Percentiles rank a stretch among this genome's conserved stretches.
These are phyloP conservation scores for Phalangium opilio DNA, from an alignment of 2,888 invertebrate species.

Conservation along the genomic window DNA sequence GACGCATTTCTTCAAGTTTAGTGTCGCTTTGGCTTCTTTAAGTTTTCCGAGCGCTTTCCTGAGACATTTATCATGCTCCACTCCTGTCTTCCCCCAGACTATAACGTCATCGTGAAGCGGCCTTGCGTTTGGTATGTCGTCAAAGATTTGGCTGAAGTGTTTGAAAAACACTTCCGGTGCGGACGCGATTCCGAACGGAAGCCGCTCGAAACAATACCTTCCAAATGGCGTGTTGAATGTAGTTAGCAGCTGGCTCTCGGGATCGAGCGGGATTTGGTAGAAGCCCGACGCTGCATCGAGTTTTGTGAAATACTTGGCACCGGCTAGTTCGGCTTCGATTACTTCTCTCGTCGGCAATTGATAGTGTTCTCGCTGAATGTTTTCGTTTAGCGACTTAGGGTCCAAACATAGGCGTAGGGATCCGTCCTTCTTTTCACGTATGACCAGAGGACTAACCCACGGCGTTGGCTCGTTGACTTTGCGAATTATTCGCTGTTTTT, in stretches of 20 bases:
- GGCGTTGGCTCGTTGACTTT: too few species aligned
- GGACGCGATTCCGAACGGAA: slow-evolving; percentile 21
- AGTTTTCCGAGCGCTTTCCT: slow-evolving; percentile 15
- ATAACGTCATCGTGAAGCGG: slow-evolving; percentile 20
- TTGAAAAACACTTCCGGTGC: slow-evolving; percentile 12
- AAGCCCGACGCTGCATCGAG: neutral
- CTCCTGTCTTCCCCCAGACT: slow-evolving; percentile 15
- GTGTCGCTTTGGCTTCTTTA: slow-evolving; percentile 13
- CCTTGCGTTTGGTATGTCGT: slow-evolving; percentile 11
- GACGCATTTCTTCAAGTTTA: slow-evolving; percentile 19
- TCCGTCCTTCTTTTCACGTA: too few species aligned
- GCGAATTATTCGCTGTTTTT: too few species aligned
- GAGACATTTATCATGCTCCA: slow-evolving; percentile 14
- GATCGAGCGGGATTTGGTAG: too few species aligned
- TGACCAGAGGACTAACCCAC: too few species aligned
- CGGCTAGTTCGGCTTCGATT: too few species aligned
- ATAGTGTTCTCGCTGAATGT: too few species aligned
- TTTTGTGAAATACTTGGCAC: too few species aligned
- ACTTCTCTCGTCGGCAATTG: too few species aligned
- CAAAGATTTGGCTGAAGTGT: slow-evolving; percentile 6
- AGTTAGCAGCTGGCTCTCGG: slow-evolving; percentile 12
- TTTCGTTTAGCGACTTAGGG: too few species aligned
- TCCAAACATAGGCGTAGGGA: too few species aligned
- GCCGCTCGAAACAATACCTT: slow-evolving; percentile 18
- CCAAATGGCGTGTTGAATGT: slow-evolving; percentile 23